These are phyloP conservation scores for Hylia prasina DNA, from an alignment of 2,113 vertebrate genomes.

Conservation along the genomic window DNA sequence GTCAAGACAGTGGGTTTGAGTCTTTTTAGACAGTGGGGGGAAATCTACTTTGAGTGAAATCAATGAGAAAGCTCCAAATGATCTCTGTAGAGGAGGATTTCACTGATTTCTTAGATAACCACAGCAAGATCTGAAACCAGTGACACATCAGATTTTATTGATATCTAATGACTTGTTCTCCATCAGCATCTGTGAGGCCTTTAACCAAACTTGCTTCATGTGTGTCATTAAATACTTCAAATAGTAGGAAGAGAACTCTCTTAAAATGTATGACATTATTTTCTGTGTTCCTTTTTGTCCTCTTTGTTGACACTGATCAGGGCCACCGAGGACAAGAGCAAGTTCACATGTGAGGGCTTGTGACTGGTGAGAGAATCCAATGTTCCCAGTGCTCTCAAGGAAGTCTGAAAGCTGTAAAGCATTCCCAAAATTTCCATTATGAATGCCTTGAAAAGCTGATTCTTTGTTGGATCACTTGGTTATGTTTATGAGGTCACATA, in stretches of 20 bases:
- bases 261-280: not conserved
- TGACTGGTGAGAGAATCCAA: not conserved
- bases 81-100: not conserved
- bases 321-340: not conserved
- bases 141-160: not conserved
- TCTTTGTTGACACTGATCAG: not conserved
- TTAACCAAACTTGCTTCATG: not conserved
- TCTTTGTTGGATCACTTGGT: constrained; percentile 1
- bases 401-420: constrained; percentile 13
- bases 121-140: not conserved
- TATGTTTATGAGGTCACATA: constrained; percentile 24
- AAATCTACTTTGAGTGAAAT: not conserved
- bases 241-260: not conserved
- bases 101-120: not conserved
- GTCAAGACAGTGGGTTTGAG: not conserved
- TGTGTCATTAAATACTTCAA: not conserved
- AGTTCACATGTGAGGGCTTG: not conserved
- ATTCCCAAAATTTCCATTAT: constrained; percentile 23
- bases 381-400: not conserved
- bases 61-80: not conserved
- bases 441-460: constrained; percentile 20
- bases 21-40: not conserved
- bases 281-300: not conserved
- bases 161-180: not conserved
- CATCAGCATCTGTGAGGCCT: not conserved